Evolutionary conservation across 2,888 invertebrate genomes (phyloP), one percentile per base, ranked within the genome.

Genomic region (Caenorhabditis imperialis): DNA sequence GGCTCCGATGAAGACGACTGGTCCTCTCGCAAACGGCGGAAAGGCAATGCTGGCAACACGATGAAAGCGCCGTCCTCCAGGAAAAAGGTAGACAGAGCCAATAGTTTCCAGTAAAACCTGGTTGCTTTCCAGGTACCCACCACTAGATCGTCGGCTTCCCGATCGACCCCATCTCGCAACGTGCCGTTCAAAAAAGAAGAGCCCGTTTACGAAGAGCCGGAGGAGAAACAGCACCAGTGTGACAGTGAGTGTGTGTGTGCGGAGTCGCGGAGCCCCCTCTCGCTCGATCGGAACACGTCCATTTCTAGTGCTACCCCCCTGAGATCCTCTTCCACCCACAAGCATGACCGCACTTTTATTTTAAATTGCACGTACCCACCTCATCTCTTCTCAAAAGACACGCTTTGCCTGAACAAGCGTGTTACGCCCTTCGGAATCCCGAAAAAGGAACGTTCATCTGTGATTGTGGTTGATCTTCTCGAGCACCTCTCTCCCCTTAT

Each of bases 1-100:
- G 78, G 72, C 1, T 79, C 80, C 33, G 85, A 86, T 67, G 85
- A 85, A 51, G 86, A 87, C 22, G 86, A 86, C 38, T 87, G 85
- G 84, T 84, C 84, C 7, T 62, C 81, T 7, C 63, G 71, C 42
- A 85, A 82, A 65, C 71, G 71, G 35, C 71, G 78, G 5, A 74
- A 61, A 27, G 75, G 65, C 6, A 35, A 61, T 8, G 57, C 58
- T 22, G 50, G 55, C n/a, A 35, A 35, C 7, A 27, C 51, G 0
- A 37, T 63, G 23, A 55, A 54, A 33, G 53, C 60, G 4, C 44
- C 65, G 22, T 33, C 67, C 1, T 30, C 53, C n/a, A 61, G 72
- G 8, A 74, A 67, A 55, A 74, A 74, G 65, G 73, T 73, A 33
- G n/a, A n/a, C n/a, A n/a, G n/a, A n/a, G n/a, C n/a, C n/a, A n/a